Base-by-base conservation (phyloP, 53 echinoderm and acorn worm species). In the Glandiceps talaboti region DNA sequence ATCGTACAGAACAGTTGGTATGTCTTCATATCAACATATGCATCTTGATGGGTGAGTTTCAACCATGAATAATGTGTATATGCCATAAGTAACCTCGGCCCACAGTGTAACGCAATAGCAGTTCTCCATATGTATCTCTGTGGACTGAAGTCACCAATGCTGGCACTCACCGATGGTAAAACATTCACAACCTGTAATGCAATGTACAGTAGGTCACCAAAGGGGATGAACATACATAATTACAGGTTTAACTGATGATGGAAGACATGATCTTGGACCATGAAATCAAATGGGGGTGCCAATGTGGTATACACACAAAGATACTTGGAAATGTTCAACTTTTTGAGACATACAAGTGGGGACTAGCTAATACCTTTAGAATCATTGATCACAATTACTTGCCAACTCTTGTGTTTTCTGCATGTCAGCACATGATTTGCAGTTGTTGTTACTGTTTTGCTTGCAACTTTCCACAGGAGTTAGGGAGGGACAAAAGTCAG, bases 91-190 rank as follows among this genome's bases (percentile, higher is more conserved):
- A 89, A 73, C 29, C 89, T 79, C 0, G 89, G 89, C 0, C 85
- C 33, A 14, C 76, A 29, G 77, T 89, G 89, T 1, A 89, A 75
- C 26, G 85, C 89, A 26, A 89, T 85, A 14, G 76, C 85, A 25
- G 85, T 76, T 76, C 89, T 85, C 89, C 89, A 89, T 45, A 89
- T 85, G 77, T 89, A 89, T 0, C 82, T 82, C 83, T 89, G 89
- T 1, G 89, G 89, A 30, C 82, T 76, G 80, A 32, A 85, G 74
- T 85, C 82, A 25, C 89, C 89, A 32, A 89, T 89, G 14, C 82
- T 77, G 26, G 89, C 79, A 79, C 89, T 89, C 31, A 89, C 80
- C 26, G 89, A 89, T 29, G 89, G 89, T 28, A 89, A 79, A 30
- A 89, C 82, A 33, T 89, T 89, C 64, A 82, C 82, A 30, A 89